phyloP scores from a whole-genome alignment of 2,888 invertebrate species.

The Allolobophora icterica region DNA sequence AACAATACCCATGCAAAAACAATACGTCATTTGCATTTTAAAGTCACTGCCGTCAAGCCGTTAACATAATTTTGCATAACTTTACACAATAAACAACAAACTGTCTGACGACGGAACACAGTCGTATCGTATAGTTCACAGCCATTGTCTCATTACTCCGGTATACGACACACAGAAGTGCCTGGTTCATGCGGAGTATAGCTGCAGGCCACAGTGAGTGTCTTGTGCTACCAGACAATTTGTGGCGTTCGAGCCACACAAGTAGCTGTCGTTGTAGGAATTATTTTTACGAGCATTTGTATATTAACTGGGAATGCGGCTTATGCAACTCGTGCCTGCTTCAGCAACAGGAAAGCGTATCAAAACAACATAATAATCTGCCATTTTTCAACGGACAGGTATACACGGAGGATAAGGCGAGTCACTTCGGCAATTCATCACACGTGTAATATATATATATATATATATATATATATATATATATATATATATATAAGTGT shows the following conservation, averaged over 20 bases:
- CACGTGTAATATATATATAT: no score
- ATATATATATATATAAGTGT: not conserved
- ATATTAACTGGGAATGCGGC: not conserved
- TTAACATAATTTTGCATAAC: no score
- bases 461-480: not conserved
- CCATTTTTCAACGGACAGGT: not conserved
- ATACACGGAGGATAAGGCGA: not conserved
- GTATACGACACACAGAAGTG: no score
- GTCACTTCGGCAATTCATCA: not conserved
- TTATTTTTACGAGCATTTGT: no score
- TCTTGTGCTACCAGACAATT: no score
- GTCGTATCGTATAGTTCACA: not conserved
- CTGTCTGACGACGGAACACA: not conserved
- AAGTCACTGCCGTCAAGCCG: not conserved
- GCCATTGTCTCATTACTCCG: no score
- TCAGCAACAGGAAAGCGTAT: not conserved
- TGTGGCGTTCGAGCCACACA: no score
- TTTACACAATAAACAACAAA: not conserved
- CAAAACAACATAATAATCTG: constrained; percentile 17
- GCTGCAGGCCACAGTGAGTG: no score
- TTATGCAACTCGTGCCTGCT: not conserved
- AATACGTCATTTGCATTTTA: not conserved
- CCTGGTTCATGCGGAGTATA: no score
- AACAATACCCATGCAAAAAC: not conserved
- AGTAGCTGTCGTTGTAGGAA: not conserved